Conservation (phyloP, 2,113 vertebrate genomes). For the Addax nasomaculatus region DNA sequence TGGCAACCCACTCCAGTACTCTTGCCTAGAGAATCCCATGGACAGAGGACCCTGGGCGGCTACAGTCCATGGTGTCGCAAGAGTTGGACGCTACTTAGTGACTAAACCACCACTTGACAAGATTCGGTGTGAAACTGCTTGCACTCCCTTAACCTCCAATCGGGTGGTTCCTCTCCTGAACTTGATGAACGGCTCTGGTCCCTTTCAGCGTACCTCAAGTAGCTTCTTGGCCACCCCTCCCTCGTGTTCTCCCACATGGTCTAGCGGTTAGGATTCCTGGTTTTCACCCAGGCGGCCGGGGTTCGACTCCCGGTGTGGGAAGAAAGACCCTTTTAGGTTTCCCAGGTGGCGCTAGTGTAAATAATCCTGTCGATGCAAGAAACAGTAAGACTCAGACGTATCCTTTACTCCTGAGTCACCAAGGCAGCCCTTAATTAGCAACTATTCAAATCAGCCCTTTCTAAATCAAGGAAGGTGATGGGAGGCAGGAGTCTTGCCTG, state of each 20-base stretch:
- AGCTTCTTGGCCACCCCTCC: fast-evolving
- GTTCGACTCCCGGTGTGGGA: neutral
- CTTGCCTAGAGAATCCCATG: neutral
- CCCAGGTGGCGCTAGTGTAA: neutral
- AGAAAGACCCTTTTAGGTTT: fast-evolving
- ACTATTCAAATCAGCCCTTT: neutral
- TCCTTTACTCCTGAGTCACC: neutral
- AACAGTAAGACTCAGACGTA: neutral
- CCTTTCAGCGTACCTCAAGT: neutral
- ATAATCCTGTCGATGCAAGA: neutral
- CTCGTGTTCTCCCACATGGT: fast-evolving
- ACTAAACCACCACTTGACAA: neutral
- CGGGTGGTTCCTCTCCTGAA: neutral
- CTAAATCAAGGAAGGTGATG: neutral
- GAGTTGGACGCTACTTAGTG: neutral
- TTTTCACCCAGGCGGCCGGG: neutral
- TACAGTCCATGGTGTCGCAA: neutral
- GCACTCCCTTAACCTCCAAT: neutral
- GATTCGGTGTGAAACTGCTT: neutral
- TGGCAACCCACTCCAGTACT: neutral
- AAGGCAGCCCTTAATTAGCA: neutral
- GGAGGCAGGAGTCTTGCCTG: neutral
- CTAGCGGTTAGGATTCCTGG: neutral
- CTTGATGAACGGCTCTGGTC: neutral
- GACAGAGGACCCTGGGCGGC: neutral